Conservation (phyloP, 2,113 vertebrate species). For the Trochalopteron elliotii region DNA sequence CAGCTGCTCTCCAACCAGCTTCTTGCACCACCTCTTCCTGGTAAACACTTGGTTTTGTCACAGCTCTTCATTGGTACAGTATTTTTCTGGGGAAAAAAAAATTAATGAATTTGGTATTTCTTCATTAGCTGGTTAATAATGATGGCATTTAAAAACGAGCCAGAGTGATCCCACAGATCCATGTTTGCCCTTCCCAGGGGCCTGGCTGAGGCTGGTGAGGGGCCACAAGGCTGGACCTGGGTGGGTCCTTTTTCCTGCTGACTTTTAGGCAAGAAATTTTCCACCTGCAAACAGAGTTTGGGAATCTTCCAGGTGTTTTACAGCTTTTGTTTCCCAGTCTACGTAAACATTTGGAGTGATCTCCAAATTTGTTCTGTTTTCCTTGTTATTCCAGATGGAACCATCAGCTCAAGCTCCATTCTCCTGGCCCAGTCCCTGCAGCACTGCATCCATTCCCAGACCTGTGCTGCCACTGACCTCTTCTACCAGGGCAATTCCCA, state of each 20-base stretch:
- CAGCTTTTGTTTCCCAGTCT: not conserved
- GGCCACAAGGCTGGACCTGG: not conserved
- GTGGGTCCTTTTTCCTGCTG: not conserved
- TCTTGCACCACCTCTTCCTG: constrained; percentile 93
- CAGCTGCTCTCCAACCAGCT: constrained; percentile 96
- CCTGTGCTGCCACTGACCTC: constrained; percentile 92
- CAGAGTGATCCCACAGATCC: fast-evolving
- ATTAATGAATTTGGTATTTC: not conserved
- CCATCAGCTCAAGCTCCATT: constrained; percentile 91
- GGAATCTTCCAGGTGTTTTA: not conserved
- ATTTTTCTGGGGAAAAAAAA: not conserved
- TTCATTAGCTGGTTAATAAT: not conserved
- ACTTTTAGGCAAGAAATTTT: not conserved
- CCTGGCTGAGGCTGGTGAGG: not conserved
- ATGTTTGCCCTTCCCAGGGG: fast-evolving
- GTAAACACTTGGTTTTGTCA: constrained; percentile 62
- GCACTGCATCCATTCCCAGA: constrained; percentile 89
- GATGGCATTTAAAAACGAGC: not conserved
- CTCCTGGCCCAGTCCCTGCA: constrained; percentile 93
- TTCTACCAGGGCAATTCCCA: constrained; percentile 95
- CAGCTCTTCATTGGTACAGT: not conserved
- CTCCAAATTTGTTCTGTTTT: not conserved
- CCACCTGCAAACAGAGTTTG: not conserved
- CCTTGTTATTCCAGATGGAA: constrained; percentile 82
- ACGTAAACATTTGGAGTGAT: fast-evolving